phyloP scores from a whole-genome alignment of 2,797 vertebrate genomes.

The Lutjanus argentimaculatus region DNA sequence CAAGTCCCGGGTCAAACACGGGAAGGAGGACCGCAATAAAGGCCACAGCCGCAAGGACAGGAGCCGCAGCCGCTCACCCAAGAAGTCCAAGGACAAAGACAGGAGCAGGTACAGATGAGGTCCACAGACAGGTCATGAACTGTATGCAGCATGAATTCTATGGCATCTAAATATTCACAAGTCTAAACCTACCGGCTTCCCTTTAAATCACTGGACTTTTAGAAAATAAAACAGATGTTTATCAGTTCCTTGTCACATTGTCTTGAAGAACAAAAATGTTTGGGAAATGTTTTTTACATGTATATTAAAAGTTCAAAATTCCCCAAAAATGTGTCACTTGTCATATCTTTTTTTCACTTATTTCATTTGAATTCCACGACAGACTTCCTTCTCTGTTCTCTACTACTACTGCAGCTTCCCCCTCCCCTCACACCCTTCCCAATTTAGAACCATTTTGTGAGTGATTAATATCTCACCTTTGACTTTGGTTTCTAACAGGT shows the following conservation, averaged over 20 bases:
- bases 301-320: slow-evolving; percentile 25
- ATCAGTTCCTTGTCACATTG: slow-evolving; percentile 11
- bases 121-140: not conserved
- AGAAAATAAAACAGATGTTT: not conserved
- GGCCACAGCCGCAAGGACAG: slow-evolving; percentile 83
- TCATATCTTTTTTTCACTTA: not conserved
- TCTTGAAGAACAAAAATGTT: slow-evolving; percentile 10
- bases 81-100: slow-evolving; percentile 91
- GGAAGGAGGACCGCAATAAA: slow-evolving; percentile 78
- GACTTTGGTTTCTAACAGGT: slow-evolving; percentile 13
- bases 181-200: slow-evolving; percentile 11
- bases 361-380: slow-evolving; percentile 2
- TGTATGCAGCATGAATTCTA: slow-evolving; percentile 25
- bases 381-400: slow-evolving; percentile 7
- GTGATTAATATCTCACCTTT: slow-evolving; percentile 39
- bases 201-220: slow-evolving; percentile 1
- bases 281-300: slow-evolving; percentile 20
- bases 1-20: slow-evolving; percentile 80
- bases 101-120: slow-evolving; percentile 76
- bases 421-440: not conserved
- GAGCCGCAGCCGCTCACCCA: slow-evolving; percentile 90
- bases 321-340: not conserved
- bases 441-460: not conserved
- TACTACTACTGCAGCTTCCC: slow-evolving; percentile 7
- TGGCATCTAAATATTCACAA: slow-evolving; percentile 1